Evolutionary conservation across 2,113 vertebrate genomes (phyloP), one percentile per base, ranked within the genome.

Genomic region (Prionailurus bengalensis): DNA sequence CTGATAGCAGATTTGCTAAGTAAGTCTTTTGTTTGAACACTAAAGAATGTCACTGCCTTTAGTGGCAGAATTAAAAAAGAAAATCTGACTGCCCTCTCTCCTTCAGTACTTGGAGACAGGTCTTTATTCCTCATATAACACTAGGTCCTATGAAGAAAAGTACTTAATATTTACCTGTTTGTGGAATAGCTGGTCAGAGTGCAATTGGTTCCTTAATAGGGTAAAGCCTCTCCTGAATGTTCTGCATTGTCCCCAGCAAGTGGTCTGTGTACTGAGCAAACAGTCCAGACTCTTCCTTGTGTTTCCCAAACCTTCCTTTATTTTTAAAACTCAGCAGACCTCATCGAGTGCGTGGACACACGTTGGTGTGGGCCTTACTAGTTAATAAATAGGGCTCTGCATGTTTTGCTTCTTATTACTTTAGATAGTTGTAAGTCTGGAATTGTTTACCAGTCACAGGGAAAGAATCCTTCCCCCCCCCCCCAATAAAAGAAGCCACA

Each of bases 391-490:
- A 45, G 63, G 61, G 31, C 63, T 81, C 2, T 61, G 42, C 1
- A 13, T 27, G 23, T 80, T 92, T 89, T 55, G 42, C 42, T 51
- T 71, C 7, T 0, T 88, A 14, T 45, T 78, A 39, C 61, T 89
- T 89, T 29, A 74, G 61, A 86, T 25, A 73, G 36, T 90, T 91
- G 66, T 73, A 92, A 79, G 65, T 96, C 78, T 93, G 78, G 68
- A 23, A 80, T 90, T 88, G 31, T 79, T 97, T 78, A 93, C 25
- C 63, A 36, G 0, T 93, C 80, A 29, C 9, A 45, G 23, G 58
- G 58, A 86, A 81, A 84, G 21, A 23, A 9, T 9, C 19, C 45
- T 9, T 1, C 42, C 42, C 7, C 55, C 55, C 6, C 0, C 2
- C 73, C 23, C 25, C 31, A 10, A 33, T 48, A 39, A 33, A 74